Evolutionary conservation across 2,113 vertebrate species (phyloP).

Genomic region (Plecturocebus donacophilus): DNA sequence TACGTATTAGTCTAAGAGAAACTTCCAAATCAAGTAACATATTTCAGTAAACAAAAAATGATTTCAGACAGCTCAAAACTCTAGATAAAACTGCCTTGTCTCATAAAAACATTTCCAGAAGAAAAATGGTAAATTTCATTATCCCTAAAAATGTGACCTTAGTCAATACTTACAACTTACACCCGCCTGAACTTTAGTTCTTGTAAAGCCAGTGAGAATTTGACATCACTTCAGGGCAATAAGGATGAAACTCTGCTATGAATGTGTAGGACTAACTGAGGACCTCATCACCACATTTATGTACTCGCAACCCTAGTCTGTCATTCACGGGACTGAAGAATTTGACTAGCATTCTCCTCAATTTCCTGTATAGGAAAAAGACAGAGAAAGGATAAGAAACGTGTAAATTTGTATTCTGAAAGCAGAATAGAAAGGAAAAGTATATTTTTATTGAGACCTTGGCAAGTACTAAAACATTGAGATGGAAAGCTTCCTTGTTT

Average conservation of each 20-base stretch:
- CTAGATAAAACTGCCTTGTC: neutral
- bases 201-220: neutral
- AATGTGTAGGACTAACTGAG: neutral
- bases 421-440: slow-evolving; percentile 12
- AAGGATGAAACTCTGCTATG: neutral
- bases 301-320: neutral
- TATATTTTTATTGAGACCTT: neutral
- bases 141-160: neutral
- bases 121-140: neutral
- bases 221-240: neutral
- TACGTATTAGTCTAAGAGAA: neutral
- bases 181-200: neutral
- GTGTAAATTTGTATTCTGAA: neutral
- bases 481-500: neutral
- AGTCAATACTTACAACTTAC: neutral
- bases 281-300: neutral
- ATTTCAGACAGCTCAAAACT: slow-evolving; percentile 2
- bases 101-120: neutral
- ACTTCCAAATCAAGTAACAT: neutral
- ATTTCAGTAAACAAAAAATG: neutral
- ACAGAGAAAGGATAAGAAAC: neutral
- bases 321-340: neutral
- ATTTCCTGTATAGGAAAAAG: neutral
- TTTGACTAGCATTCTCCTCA: neutral
- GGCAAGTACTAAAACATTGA: neutral